A percentile compares a stretch with the other conserved stretches of the same genome.
These are phyloP conservation scores for Petrosia ficiformis DNA, from an alignment of 37 sponge, comb jelly and placozoan species.

Conservation along the genomic window DNA sequence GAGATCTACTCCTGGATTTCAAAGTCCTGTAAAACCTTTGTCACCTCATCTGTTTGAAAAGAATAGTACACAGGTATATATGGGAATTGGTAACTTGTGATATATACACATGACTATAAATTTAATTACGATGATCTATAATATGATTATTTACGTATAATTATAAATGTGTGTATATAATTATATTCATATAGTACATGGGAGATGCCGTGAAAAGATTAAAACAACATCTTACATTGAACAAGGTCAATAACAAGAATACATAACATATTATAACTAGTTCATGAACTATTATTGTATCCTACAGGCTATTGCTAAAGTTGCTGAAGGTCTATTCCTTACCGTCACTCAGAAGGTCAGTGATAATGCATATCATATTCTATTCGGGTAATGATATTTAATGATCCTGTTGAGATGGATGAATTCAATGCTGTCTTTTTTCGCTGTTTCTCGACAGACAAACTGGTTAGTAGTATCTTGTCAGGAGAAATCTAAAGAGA, in stretches of 20 bases:
- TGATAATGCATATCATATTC: too few relatives aligned
- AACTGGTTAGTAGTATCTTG: too few relatives aligned
- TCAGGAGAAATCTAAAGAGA: constrained; percentile 49
- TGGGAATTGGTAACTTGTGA: too few relatives aligned
- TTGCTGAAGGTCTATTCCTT: constrained; percentile 57
- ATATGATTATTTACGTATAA: too few relatives aligned
- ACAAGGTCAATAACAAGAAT: constrained; percentile 37
- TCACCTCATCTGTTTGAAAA: background rate
- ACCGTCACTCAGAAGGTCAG: constrained; percentile 69
- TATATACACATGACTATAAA: too few relatives aligned
- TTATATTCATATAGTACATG: background rate
- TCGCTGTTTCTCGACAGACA: constrained; percentile 11
- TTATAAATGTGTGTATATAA: background rate
- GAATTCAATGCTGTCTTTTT: constrained; percentile 13
- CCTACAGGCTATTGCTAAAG: constrained; percentile 60
- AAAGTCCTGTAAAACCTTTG: background rate
- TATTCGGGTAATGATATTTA: background rate
- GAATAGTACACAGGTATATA: background rate
- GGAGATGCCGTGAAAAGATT: constrained; percentile 56
- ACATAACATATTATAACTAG: background rate
- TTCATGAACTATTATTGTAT: background rate
- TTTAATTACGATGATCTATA: too few relatives aligned
- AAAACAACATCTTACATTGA: constrained; percentile 30
- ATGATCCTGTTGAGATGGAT: background rate
- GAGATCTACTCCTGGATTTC: too few relatives aligned